phyloP scores from a whole-genome alignment of 2,888 invertebrate genomes.

The Tipula vernalis region DNA sequence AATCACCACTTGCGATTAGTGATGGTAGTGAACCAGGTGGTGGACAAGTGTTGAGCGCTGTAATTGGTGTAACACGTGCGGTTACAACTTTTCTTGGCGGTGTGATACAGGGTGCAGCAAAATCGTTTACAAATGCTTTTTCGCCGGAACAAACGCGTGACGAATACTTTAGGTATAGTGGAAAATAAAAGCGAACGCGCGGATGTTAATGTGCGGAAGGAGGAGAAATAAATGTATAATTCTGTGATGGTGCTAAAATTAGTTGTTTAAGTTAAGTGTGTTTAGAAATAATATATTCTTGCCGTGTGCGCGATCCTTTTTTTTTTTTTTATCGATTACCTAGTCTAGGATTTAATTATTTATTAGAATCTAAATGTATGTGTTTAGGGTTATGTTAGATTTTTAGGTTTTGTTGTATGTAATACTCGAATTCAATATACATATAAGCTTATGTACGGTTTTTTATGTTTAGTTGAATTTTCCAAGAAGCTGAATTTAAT shows the following conservation, averaged over 20 bases:
- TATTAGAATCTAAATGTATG: background rate
- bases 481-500: background rate
- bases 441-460: no score
- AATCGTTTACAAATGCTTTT: conserved; percentile 54
- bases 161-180: conserved; percentile 38
- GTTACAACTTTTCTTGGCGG: conserved; percentile 67
- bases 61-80: conserved; percentile 62
- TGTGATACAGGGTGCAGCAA: conserved; percentile 61
- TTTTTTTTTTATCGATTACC: background rate
- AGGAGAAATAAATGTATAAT: background rate
- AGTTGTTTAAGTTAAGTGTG: background rate
- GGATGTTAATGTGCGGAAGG: background rate
- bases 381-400: background rate
- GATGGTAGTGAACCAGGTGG: background rate
- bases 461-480: background rate
- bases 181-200: conserved; percentile 18
- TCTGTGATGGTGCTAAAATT: conserved; percentile 7
- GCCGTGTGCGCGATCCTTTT: background rate
- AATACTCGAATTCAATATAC: no score
- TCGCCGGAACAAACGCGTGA: conserved; percentile 42
- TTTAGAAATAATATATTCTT: background rate
- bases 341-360: background rate
- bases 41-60: conserved; percentile 47
- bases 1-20: conserved; percentile 31
- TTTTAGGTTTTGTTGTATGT: background rate